Base-by-base conservation (phyloP, 2,888 invertebrate species). In the Willowsia nigromaculata region DNA sequence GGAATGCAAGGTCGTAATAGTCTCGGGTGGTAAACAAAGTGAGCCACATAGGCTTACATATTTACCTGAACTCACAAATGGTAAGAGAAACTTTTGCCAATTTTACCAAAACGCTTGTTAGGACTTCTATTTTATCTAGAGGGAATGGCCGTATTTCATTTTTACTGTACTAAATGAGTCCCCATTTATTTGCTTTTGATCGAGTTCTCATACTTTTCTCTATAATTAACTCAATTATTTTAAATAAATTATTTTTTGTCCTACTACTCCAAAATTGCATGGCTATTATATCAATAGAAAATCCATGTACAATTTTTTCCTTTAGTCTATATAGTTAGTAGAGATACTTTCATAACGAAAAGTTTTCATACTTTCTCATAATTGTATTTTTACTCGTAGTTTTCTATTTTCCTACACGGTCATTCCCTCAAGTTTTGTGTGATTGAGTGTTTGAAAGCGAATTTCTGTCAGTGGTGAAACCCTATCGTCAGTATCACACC, bases 1-100 rank as follows among this genome's bases (percentile, higher is more conserved):
- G 91, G 95, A 95, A 93, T 96, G 97, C 90, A 96, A 96, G 94
- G 94, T 98, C 94, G 96, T 96, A 94, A 96, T 97, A 88, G 95
- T 96, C 25, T 97, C 97, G 65, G 97, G 97, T 93, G 97, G 97
- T 93, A 97, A 97, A 94, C 96, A 96, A 90, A 97, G 97, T 93
- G 98, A 98, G 94, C 96, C 97, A 82, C 97, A 97, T 94, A 95
- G 95, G 91, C 97, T 98, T 95, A 95, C 96, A 93, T 98, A 97
- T 95, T 96, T 96, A 90, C 96, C 97, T 92, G 92, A 93, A 62
- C 90, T 93, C 30, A 65, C 37, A 56, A 88, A 91, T 82, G 93
- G 93, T 92, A 91, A 92, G 92, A 90, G 90, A 91, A 90, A 87
- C 74, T 88, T 88, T 40, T 47, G 59, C 85, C 91, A 87, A 90